These are phyloP conservation scores for Ceyx margarethae DNA, from an alignment of 2,113 vertebrate genomes.

Conservation along the genomic window DNA sequence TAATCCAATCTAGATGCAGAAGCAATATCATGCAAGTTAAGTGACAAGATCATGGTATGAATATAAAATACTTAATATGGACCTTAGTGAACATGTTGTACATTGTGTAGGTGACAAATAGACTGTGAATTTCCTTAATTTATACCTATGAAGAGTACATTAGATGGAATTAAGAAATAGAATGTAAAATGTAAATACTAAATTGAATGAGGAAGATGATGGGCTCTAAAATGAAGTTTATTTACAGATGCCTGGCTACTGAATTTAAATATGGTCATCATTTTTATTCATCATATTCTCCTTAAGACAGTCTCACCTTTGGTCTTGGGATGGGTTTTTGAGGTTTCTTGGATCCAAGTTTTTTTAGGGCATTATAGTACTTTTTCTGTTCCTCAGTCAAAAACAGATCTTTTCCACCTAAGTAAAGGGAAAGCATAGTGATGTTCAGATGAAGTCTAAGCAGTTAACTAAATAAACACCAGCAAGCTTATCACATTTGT, in stretches of 20 bases:
- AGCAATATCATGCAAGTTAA: not conserved
- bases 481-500: not conserved
- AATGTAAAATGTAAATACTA: not conserved
- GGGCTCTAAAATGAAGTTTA: not conserved
- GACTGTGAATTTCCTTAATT: not conserved
- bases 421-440: slow-evolving; percentile 71
- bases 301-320: slow-evolving; percentile 73
- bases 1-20: not conserved
- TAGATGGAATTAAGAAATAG: not conserved
- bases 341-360: slow-evolving; percentile 93
- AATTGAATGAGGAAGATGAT: not conserved
- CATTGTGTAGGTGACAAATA: not conserved
- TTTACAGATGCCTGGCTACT: not conserved
- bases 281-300: not conserved
- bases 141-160: not conserved
- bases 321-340: slow-evolving; percentile 93
- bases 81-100: not conserved
- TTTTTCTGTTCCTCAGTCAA: slow-evolving; percentile 98
- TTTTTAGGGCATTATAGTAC: slow-evolving; percentile 97
- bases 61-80: not conserved
- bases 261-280: not conserved
- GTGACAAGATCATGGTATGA: not conserved
- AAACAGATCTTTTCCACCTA: slow-evolving; percentile 96
- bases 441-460: slow-evolving; percentile 53
- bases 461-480: not conserved